Base-by-base conservation (phyloP, 35 echinoderm and acorn worm genomes). In the Anneissia japonica region DNA sequence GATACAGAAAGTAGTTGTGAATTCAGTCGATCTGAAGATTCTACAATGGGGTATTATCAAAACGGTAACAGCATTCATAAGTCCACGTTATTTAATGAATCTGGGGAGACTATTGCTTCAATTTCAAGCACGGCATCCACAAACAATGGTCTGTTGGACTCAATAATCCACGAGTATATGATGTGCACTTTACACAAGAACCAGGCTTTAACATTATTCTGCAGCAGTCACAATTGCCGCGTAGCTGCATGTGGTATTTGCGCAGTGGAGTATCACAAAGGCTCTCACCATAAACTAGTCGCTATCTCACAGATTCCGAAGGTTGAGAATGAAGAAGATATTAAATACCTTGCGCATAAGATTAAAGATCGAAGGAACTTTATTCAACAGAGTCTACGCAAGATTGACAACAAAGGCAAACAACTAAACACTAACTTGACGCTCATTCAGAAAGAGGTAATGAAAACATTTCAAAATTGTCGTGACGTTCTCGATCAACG, bases 381-480 rank as follows among this genome's bases (percentile, higher is more conserved):
- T 64, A 64, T 64, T 64, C 51, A 64, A 64, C 51, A 64, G 21
- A 64, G 51, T 64, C 26, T 64, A 64, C 51, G 51, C 7, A 64
- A 64, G 51, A 64, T 64, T 9, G 51, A 64, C 19, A 64, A 9
- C 9, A 64, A 64, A 64, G 51, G 51, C 11, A 64, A 64, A 64
- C 51, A 64, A 64, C 26, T 64, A 26, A 64, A 64, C 51, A 64
- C 51, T 19, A 64, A 64, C 51, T 64, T 64, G 51, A 64, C 51
- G 19, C 11, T 64, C 2, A 64, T 64, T 64, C 51, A 64, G 51
- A 64, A 64, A 64, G 51, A 64, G 26, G 51, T 64, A 9, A 64
- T 64, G 51, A 64, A 64, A 64, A 64, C 51, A 64, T 64, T 64
- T 64, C 51, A 64, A 64, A 64, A 64, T 64, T 64, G 51, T 64